Percentiles rank a stretch among this genome's conserved stretches.
Evolutionary conservation across 2,113 vertebrate species (phyloP).

Genomic region (Stomatorhinus ivindoensis): DNA sequence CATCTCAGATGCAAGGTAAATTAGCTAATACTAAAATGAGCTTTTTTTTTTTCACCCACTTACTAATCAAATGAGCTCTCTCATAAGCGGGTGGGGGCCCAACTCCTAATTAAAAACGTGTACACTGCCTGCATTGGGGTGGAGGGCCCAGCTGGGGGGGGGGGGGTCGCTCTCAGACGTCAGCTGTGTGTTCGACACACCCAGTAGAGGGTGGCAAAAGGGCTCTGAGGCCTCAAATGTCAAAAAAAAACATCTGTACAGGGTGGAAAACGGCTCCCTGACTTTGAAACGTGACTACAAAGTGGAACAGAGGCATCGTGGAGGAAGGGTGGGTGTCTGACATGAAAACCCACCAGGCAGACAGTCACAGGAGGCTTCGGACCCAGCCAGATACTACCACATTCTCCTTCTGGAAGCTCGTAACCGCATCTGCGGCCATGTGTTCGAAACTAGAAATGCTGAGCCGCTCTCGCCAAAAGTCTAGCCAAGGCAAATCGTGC

Average conservation of each 20-base stretch:
- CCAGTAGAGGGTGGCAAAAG: not conserved
- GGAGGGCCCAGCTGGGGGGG: not conserved
- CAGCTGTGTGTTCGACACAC: not conserved
- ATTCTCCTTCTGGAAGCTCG: not conserved
- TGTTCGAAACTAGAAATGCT: not conserved
- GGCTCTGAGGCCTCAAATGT: not conserved
- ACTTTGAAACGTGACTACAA: not conserved
- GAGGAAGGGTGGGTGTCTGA: not conserved
- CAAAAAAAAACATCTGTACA: not conserved
- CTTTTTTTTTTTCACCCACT: not conserved
- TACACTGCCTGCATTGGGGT: not conserved
- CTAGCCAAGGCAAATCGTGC: not conserved
- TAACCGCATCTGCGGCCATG: not conserved
- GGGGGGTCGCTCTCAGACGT: not conserved
- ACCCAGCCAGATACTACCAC: not conserved
- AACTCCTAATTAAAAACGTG: constrained; percentile 6
- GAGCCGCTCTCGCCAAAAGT: not conserved
- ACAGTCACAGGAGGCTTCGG: not conserved
- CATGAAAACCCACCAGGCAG: no score
- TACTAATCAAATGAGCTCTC: not conserved
- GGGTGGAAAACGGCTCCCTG: not conserved
- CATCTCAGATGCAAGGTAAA: not conserved
- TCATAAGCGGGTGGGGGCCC: not conserved
- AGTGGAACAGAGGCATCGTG: not conserved
- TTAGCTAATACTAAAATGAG: not conserved